Evolutionary conservation across 2,113 vertebrate species (phyloP).

Genomic region (Ptilorrhoa leucosticta): DNA sequence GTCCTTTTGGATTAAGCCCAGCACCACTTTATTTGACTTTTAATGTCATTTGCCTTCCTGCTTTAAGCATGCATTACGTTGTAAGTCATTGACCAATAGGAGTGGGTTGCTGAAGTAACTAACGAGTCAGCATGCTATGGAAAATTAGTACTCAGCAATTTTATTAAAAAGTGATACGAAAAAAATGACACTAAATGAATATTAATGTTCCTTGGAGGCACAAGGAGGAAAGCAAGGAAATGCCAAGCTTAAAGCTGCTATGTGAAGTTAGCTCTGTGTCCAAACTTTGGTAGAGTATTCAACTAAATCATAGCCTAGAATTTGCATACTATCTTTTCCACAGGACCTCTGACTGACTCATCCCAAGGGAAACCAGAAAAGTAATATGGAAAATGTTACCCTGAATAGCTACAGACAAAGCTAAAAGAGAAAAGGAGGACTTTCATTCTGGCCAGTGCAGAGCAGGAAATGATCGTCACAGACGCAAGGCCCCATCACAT

Average conservation of each 20-base stretch:
- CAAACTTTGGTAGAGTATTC: background rate
- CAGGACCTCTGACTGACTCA: background rate
- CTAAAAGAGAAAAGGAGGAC: background rate
- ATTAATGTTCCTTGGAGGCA: background rate
- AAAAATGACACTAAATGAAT: background rate
- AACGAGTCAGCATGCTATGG: background rate
- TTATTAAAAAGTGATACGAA: background rate
- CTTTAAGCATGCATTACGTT: background rate
- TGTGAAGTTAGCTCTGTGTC: background rate
- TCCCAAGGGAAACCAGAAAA: background rate
- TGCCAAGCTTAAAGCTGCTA: background rate
- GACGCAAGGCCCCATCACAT: background rate
- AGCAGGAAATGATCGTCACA: background rate
- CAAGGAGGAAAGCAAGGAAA: background rate
- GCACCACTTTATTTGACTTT: background rate
- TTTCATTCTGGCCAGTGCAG: background rate
- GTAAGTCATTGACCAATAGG: background rate
- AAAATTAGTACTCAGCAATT: background rate
- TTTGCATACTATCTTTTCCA: conserved; percentile 3
- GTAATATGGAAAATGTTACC: background rate
- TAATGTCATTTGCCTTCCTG: background rate
- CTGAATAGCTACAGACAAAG: background rate
- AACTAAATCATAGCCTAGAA: conserved; percentile 2
- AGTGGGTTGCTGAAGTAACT: background rate
- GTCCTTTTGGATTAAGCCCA: background rate